These are phyloP conservation scores for Cheirogaleus major DNA, from an alignment of 2,797 vertebrate species.

Conservation along the genomic window DNA sequence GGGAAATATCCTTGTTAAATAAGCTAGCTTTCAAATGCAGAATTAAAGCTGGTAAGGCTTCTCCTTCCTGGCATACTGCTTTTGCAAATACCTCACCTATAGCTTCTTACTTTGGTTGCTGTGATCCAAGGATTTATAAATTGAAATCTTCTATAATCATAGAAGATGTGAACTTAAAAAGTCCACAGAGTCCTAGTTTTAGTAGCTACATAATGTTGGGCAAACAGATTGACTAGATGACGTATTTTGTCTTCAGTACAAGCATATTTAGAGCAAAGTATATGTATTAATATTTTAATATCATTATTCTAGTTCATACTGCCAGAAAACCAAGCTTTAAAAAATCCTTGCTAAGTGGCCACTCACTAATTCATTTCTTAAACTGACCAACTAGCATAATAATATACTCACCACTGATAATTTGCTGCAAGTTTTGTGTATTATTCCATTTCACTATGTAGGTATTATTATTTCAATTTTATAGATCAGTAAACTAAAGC, in stretches of 20 bases:
- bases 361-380: background rate
- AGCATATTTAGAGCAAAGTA: background rate
- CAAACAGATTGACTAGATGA: background rate
- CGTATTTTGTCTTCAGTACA: background rate
- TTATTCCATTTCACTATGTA: background rate
- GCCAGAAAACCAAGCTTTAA: background rate
- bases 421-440: background rate
- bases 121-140: background rate
- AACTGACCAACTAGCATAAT: background rate
- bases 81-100: background rate
- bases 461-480: background rate
- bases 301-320: background rate
- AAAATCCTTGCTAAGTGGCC: background rate
- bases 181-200: background rate
- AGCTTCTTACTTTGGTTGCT: constrained; percentile 1
- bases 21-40: background rate
- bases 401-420: background rate
- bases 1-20: constrained; percentile 32
- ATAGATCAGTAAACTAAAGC: background rate
- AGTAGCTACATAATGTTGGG: background rate
- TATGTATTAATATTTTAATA: background rate
- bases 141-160: background rate
- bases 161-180: background rate
- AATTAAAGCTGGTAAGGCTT: background rate
- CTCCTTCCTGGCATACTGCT: background rate